Base-by-base conservation (phyloP, 1,140 invertebrate genomes). In the Gryllus bimaculatus region DNA sequence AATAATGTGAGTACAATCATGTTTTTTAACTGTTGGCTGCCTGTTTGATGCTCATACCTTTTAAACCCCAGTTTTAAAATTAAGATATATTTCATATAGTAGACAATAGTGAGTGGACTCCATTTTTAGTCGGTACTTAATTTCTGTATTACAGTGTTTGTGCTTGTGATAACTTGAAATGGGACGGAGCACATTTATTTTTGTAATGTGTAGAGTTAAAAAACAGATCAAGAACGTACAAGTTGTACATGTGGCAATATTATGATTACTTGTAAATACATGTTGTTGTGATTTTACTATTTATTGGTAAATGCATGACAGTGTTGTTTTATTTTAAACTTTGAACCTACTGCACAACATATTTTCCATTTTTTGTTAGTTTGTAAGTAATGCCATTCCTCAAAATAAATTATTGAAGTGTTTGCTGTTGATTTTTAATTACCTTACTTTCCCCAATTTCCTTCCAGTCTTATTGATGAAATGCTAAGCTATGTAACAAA, bases 281-380 rank as follows among this genome's bases (percentile, higher is more conserved):
- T 39, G 26, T 66, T 66, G 54, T 66, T 66, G 54, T 66, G 54
- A 66, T 66, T 66, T 66, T 66, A 66, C 54, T 66, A 66, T 66
- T 39, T 66, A 66, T 66, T 66, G 54, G 54, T 66, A 66, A 66
- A 66, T 66, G 54, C 54, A 66, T 66, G 54, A 66, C 54, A 10
- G 54, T 66, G 54, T 66, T 66, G 54, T 66, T 66, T 66, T 66
- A 66, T 66, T 66, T 66, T 66, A 66, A 66, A 66, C 54, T 66
- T 66, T 66, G 54, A 66, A 66, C 54, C 54, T 66, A 66, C 54
- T 66, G 54, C 54, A 66, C 54, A 66, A 66, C 54, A 66, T 66
- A 66, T 66, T 66, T 66, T 18, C 54, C 10, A 13, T 66, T 66
- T 66, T 66, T 66, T 66, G 54, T 66, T 66, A 66, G 54, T 66